Evolutionary conservation across 2,797 vertebrate genomes (phyloP).

Genomic region (Falco biarmicus): DNA sequence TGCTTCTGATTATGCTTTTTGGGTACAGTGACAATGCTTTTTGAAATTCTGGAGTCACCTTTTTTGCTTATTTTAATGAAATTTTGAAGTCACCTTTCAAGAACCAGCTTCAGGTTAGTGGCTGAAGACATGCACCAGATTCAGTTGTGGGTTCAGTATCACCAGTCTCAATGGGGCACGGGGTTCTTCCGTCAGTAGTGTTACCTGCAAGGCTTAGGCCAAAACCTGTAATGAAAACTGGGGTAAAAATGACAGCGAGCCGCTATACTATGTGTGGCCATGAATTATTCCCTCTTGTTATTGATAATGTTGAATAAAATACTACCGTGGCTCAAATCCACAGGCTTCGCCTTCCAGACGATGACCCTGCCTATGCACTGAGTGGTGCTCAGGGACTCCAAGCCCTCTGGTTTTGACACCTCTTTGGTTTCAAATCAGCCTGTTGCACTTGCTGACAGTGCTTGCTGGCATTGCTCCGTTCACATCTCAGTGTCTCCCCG

Average conservation of each 20-base stretch:
- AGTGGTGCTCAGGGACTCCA: neutral
- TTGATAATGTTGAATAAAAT: neutral
- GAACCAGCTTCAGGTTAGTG: neutral
- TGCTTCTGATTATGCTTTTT: neutral
- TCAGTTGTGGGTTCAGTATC: neutral
- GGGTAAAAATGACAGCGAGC: neutral
- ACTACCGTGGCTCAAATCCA: neutral
- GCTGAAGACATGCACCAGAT: neutral
- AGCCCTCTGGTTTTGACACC: neutral
- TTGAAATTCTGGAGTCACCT: too few species aligned
- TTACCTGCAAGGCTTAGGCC: neutral
- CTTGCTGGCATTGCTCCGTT: neutral
- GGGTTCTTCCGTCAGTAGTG: neutral
- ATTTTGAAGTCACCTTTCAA: neutral
- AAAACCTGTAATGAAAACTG: neutral
- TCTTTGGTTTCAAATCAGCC: neutral
- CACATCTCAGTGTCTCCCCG: neutral
- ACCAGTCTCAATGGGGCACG: neutral
- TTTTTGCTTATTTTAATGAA: too few species aligned
- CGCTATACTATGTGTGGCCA: neutral
- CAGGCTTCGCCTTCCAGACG: neutral
- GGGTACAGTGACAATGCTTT: neutral
- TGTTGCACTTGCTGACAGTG: neutral
- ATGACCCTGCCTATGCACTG: neutral
- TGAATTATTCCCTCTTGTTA: neutral